Evolutionary conservation across 1,140 invertebrate species (phyloP).

Genomic region (Piezodorus guildinii): DNA sequence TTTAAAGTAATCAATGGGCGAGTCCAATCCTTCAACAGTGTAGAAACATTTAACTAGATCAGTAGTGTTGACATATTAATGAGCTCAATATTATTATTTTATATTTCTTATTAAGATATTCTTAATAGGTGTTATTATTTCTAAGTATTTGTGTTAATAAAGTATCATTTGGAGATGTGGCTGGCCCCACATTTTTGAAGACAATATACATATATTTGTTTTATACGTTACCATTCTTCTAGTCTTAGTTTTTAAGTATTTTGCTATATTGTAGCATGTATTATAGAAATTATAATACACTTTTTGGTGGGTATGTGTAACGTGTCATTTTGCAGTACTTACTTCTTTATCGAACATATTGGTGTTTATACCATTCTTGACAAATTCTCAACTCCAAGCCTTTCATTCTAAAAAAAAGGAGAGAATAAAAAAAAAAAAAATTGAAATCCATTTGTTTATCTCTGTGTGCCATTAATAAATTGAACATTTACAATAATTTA

Average conservation of each 20-base stretch:
- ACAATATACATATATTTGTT: slow-evolving; percentile 9
- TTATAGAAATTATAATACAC: neutral
- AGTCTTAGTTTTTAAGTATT: slow-evolving; percentile 15
- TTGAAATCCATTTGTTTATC: too few species aligned
- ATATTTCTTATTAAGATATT: slow-evolving; percentile 6
- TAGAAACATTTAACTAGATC: neutral
- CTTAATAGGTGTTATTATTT: neutral
- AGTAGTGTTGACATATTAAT: neutral
- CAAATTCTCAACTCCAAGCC: neutral
- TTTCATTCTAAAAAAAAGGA: too few species aligned
- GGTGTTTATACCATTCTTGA: slow-evolving; percentile 4
- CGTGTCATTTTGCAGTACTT: slow-evolving; percentile 5
- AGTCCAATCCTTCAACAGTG: too few species aligned
- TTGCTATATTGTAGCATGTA: slow-evolving; percentile 6
- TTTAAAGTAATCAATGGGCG: too few species aligned
- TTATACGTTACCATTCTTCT: slow-evolving; percentile 12
- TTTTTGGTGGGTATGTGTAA: slow-evolving; percentile 11
- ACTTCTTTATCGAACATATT: slow-evolving; percentile 4
- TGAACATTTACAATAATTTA: too few species aligned
- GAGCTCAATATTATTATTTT: neutral
- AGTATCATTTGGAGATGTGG: slow-evolving; percentile 1
- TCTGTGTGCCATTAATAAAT: too few species aligned
- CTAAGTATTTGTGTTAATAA: neutral
- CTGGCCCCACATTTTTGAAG: neutral
- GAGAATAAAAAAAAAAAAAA: too few species aligned